phyloP scores from a whole-genome alignment of 2,797 vertebrate species.

The Xenentodon cancila region DNA sequence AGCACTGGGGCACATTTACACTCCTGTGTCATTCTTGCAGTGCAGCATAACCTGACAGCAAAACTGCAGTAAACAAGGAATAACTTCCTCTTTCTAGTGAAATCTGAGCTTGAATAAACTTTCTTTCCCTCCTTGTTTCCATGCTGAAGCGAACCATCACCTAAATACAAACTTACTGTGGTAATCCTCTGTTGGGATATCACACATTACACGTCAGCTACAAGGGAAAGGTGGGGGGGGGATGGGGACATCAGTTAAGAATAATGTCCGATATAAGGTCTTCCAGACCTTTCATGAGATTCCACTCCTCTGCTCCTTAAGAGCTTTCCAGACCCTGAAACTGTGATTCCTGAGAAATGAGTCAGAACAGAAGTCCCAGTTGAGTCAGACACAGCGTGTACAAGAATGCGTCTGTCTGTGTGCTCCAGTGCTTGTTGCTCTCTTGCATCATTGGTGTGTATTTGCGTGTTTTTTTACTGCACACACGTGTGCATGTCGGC shows the following conservation, averaged over 20 bases:
- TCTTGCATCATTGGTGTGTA: conserved; percentile 15
- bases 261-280: not conserved
- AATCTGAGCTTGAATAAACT: conserved; percentile 20
- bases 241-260: not conserved
- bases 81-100: conserved; percentile 53
- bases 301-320: not conserved
- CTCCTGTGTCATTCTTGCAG: conserved; percentile 35
- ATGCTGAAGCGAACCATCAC: not conserved
- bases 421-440: conserved; percentile 14
- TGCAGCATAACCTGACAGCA: conserved; percentile 56
- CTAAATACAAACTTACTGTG: not conserved
- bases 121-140: conserved; percentile 17
- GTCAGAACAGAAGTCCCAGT: conserved; percentile 34
- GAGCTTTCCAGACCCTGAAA: conserved; percentile 25
- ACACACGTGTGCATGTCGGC: conserved; percentile 50
- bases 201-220: too few relatives aligned
- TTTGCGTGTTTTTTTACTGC: conserved; percentile 23
- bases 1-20: conserved; percentile 23
- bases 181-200: not conserved
- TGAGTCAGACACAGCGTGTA: conserved; percentile 49
- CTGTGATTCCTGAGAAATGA: conserved; percentile 47
- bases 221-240: too few relatives aligned
- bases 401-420: conserved; percentile 44
- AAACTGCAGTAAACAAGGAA: conserved; percentile 67
- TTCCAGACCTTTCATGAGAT: not conserved